phyloP scores from a whole-genome alignment of 2,113 vertebrate genomes.

The Alouatta palliata region DNA sequence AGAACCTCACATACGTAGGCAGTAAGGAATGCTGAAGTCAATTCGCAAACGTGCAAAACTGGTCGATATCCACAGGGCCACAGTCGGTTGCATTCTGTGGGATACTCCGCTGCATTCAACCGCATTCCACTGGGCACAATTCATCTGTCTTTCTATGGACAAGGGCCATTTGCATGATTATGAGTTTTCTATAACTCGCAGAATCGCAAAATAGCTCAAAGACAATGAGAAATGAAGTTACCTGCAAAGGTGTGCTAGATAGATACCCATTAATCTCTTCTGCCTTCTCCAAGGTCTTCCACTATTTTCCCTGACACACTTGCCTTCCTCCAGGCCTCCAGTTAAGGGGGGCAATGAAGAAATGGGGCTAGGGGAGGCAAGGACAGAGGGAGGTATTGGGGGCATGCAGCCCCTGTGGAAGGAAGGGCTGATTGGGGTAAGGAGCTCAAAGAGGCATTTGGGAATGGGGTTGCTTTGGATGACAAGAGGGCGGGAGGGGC shows the following conservation, averaged over 20 bases:
- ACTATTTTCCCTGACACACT: neutral
- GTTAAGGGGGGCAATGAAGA: neutral
- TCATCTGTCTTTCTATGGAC: neutral
- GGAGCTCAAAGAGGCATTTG: neutral
- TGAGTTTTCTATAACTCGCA: neutral
- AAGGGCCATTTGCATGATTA: no score
- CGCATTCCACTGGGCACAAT: neutral
- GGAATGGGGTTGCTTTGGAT: neutral
- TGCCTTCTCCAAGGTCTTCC: neutral
- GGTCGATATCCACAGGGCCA: neutral
- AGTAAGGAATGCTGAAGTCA: neutral
- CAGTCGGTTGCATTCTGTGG: neutral
- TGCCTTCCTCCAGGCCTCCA: neutral
- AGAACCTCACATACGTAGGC: neutral
- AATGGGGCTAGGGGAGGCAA: neutral
- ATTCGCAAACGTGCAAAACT: rapidly evolving
- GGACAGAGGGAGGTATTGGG: neutral
- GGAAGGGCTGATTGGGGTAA: neutral
- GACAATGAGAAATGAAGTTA: neutral
- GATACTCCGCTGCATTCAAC: rapidly evolving
- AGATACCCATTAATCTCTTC: rapidly evolving
- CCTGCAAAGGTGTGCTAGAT: neutral
- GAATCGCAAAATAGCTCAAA: neutral
- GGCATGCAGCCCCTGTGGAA: neutral
- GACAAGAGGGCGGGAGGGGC: neutral